Evolutionary conservation across 2,113 vertebrate species (phyloP).

Genomic region (Mastomys coucha): DNA sequence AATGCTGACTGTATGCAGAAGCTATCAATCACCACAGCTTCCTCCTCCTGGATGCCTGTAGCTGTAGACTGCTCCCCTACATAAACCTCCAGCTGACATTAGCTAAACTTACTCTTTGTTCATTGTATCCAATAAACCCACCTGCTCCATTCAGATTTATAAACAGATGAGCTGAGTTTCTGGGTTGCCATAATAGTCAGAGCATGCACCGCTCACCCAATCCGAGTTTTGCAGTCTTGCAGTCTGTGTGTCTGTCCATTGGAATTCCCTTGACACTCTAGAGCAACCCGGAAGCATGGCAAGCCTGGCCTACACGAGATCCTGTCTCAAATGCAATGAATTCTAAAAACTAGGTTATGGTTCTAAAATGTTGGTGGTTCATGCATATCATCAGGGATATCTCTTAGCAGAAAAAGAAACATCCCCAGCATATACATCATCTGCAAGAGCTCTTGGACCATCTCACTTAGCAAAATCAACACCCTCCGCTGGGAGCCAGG

Average conservation of each 20-base stretch:
- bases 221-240: not conserved
- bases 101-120: not conserved
- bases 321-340: not conserved
- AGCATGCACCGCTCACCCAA: rapidly evolving
- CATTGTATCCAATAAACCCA: not conserved
- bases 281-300: not conserved
- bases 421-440: too few species aligned
- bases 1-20: not conserved
- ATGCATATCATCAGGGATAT: too few species aligned
- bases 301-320: not conserved
- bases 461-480: not conserved
- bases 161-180: not conserved
- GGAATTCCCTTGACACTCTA: not conserved
- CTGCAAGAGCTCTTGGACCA: not conserved
- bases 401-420: not conserved
- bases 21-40: not conserved
- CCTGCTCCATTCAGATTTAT: not conserved
- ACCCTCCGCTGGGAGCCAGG: not conserved
- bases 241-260: not conserved
- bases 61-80: not conserved
- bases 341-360: not conserved
- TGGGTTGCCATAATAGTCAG: not conserved
- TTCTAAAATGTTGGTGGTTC: too few species aligned
- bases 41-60: not conserved
- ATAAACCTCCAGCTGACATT: not conserved